Evolutionary conservation across 1,140 invertebrate genomes (phyloP).

Genomic region (Doryteuthis pealeii): DNA sequence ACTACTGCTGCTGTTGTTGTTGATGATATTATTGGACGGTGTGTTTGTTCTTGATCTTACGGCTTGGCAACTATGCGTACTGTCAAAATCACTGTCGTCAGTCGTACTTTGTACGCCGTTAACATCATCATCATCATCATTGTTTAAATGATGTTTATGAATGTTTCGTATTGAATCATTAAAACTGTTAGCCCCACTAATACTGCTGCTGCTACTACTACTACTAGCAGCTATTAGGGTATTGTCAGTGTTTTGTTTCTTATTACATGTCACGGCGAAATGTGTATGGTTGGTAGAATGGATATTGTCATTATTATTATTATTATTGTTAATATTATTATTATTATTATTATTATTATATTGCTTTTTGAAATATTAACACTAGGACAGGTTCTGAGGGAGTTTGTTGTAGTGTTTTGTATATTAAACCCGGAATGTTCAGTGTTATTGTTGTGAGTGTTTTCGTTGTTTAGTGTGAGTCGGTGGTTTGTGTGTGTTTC

Average conservation of each 20-base stretch:
- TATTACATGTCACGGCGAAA: neutral
- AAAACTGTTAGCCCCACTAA: neutral
- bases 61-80: no score
- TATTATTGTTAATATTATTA: neutral
- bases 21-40: no score
- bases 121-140: no score
- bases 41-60: no score
- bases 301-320: neutral
- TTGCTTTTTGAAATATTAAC: neutral
- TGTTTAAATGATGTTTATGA: no score
- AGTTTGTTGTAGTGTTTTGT: neutral
- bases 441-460: neutral
- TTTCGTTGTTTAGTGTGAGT: neutral
- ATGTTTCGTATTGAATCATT: no score
- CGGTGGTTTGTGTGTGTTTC: no score
- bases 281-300: no score
- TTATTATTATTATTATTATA: neutral
- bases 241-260: neutral
- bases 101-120: no score
- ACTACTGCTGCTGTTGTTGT: neutral
- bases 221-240: neutral
- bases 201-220: neutral
- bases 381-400: neutral
- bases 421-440: no score
- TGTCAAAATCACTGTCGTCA: no score